These are phyloP conservation scores for Scaptomyza caliginosa DNA, from an alignment of 2,888 invertebrate genomes.

Conservation along the genomic window DNA sequence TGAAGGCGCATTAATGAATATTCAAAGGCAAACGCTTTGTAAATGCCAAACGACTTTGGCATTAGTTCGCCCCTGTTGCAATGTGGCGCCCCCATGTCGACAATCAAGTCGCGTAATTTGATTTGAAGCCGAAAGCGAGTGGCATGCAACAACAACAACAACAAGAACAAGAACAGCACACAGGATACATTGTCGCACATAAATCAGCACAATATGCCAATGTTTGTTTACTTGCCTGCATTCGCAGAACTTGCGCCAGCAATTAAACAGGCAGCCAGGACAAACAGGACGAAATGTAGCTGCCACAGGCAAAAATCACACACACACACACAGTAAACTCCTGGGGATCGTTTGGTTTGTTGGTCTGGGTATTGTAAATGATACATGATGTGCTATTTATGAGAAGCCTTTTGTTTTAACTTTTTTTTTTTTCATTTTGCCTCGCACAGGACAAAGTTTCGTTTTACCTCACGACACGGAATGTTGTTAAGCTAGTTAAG, in stretches of 20 bases:
- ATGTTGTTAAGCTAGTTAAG: slow-evolving; percentile 65
- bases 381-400: slow-evolving; percentile 83
- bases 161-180: slow-evolving; percentile 22
- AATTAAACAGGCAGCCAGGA: slow-evolving; percentile 81
- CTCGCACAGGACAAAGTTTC: slow-evolving; percentile 58
- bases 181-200: slow-evolving; percentile 75
- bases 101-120: slow-evolving; percentile 82
- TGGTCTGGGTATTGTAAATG: slow-evolving; percentile 69
- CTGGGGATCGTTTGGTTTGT: slow-evolving; percentile 12
- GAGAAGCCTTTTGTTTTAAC: slow-evolving; percentile 81
- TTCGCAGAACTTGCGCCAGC: slow-evolving; percentile 81
- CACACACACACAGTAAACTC: slow-evolving; percentile 16
- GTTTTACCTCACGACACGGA: slow-evolving; percentile 32
- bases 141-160: slow-evolving; percentile 16
- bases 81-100: slow-evolving; percentile 53
- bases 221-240: slow-evolving; percentile 80
- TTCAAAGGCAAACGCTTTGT: slow-evolving; percentile 76
- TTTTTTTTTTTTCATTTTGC: no score
- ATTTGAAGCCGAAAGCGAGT: slow-evolving; percentile 61
- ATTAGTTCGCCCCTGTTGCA: slow-evolving; percentile 21
- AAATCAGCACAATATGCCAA: slow-evolving; percentile 82
- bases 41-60: slow-evolving; percentile 56
- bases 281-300: slow-evolving; percentile 24
- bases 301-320: slow-evolving; percentile 40
- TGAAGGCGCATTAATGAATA: slow-evolving; percentile 75